phyloP scores from a whole-genome alignment of 2,888 invertebrate genomes.

The Noctua fimbriata region DNA sequence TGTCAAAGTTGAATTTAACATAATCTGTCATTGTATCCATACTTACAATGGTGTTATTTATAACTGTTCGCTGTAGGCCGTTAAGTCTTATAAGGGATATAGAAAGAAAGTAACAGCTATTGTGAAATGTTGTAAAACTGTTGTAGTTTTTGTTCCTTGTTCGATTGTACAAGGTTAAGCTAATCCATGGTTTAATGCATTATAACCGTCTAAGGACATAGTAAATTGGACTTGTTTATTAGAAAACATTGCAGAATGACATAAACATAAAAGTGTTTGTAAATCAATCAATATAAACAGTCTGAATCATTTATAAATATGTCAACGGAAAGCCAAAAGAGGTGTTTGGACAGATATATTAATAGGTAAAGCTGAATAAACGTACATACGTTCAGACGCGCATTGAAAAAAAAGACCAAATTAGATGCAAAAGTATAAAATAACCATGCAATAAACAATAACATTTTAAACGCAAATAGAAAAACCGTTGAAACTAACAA shows the following conservation, averaged over 20 bases:
- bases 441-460: slow-evolving; percentile 4
- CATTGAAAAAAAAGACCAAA: not conserved
- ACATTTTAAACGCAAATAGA: slow-evolving; percentile 6
- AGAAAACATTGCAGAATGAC: not conserved
- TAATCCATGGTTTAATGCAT: slow-evolving; percentile 21
- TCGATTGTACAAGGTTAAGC: slow-evolving; percentile 24
- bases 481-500: slow-evolving; percentile 56
- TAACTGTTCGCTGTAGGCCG: slow-evolving; percentile 43
- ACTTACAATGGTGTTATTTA: slow-evolving; percentile 59
- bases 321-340: not conserved
- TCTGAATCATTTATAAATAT: slow-evolving; percentile 4
- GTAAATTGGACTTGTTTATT: not conserved
- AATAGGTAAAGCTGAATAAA: not conserved
- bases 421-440: slow-evolving; percentile 1
- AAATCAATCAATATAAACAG: not conserved
- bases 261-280: not conserved
- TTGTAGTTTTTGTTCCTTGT: slow-evolving; percentile 29
- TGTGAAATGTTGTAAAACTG: slow-evolving; percentile 25
- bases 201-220: slow-evolving; percentile 12
- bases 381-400: not conserved
- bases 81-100: slow-evolving; percentile 46
- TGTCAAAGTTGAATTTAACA: slow-evolving; percentile 64
- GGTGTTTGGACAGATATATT: not conserved
- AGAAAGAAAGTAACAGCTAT: slow-evolving; percentile 47
- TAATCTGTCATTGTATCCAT: slow-evolving; percentile 63